phyloP scores from a whole-genome alignment of 2,888 invertebrate species.

The Agrilus mali region DNA sequence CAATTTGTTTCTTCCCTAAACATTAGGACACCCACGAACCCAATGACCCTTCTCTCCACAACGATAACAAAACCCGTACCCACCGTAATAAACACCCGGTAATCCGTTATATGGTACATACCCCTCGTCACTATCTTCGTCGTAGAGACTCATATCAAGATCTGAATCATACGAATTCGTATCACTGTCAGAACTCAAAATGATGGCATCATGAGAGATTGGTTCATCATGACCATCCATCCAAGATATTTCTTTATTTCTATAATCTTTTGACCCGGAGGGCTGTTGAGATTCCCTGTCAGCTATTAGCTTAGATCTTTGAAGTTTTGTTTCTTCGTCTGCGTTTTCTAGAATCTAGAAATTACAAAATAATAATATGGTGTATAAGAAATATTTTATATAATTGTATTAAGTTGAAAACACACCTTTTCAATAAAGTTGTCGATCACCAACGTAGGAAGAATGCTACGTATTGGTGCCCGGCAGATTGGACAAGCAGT shows the following conservation, averaged over 20 bases:
- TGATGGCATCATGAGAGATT: too few relatives aligned
- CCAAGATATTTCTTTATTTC: too few relatives aligned
- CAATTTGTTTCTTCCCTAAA: too few relatives aligned
- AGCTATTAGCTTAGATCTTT: conserved; percentile 40
- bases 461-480: conserved; percentile 36
- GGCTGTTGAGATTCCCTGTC: conserved; percentile 32
- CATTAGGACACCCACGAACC: conserved; percentile 29
- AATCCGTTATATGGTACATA: conserved; percentile 25
- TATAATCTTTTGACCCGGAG: background rate
- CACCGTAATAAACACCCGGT: conserved; percentile 41
- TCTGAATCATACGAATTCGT: conserved; percentile 1
- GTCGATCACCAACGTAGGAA: conserved; percentile 52
- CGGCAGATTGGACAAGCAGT: conserved; percentile 62
- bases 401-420: conserved; percentile 10
- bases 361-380: background rate
- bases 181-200: too few relatives aligned
- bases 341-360: conserved; percentile 52
- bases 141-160: conserved; percentile 4
- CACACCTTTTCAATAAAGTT: conserved; percentile 61
- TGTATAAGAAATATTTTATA: background rate
- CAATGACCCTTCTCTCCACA: conserved; percentile 43
- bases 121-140: conserved; percentile 2
- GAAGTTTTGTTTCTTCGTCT: conserved; percentile 44
- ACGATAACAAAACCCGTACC: conserved; percentile 45
- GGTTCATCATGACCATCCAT: too few relatives aligned